Evolutionary conservation across 1,140 invertebrate genomes (phyloP).

Genomic region (Ceratitis capitata): DNA sequence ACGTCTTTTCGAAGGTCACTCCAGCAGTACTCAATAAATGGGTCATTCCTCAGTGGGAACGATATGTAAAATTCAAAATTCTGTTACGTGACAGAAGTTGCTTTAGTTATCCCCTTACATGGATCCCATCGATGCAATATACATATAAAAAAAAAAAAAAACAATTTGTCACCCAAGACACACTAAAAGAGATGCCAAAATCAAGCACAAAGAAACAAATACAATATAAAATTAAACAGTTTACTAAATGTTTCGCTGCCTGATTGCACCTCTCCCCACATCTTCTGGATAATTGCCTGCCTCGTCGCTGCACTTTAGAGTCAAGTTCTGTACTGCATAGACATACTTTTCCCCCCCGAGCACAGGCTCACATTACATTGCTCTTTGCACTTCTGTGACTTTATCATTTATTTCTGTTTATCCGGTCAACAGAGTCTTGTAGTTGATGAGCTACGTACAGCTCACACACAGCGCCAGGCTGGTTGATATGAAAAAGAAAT

Average conservation of each 20-base stretch:
- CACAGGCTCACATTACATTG: background rate
- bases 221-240: no score
- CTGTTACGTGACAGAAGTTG: no score
- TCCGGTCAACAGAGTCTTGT: conserved; percentile 3
- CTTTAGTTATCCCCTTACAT: no score
- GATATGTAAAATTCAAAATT: no score
- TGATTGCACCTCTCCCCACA: background rate
- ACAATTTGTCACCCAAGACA: background rate
- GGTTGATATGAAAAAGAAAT: background rate
- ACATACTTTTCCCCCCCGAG: no score
- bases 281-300: background rate
- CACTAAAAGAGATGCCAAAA: background rate
- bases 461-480: background rate
- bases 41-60: no score
- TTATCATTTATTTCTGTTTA: conserved; percentile 5
- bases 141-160: no score
- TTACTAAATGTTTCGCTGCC: background rate
- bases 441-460: no score
- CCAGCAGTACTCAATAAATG: no score
- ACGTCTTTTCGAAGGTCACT: no score
- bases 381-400: conserved; percentile 16
- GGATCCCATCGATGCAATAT: no score
- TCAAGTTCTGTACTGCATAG: no score
- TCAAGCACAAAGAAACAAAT: background rate
- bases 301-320: background rate